Evolutionary conservation across 2,888 invertebrate species (phyloP).

Genomic region (Myathropa florea): DNA sequence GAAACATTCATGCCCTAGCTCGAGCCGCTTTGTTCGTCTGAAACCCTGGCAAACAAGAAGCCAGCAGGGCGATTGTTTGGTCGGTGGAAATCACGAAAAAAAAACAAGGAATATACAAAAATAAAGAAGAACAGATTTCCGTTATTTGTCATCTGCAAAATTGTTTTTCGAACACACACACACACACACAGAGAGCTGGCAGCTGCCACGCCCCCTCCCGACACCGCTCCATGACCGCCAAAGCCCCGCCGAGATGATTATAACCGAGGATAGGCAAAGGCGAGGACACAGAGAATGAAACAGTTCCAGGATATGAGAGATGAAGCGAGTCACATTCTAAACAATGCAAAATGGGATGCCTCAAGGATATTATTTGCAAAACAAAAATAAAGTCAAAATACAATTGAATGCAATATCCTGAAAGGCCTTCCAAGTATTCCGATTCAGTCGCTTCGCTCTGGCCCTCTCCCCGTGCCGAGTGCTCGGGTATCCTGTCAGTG

Average conservation of each 20-base stretch:
- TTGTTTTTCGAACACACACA: constrained; percentile 51
- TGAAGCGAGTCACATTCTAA: constrained; percentile 32
- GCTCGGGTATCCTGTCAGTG: not conserved
- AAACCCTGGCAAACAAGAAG: constrained; percentile 59
- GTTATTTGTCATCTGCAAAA: constrained; percentile 69
- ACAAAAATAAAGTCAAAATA: constrained; percentile 69
- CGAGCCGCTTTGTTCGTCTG: constrained; percentile 51
- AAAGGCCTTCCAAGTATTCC: constrained; percentile 68
- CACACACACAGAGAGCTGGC: not conserved
- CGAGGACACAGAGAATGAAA: constrained; percentile 45
- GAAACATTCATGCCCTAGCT: constrained; percentile 41
- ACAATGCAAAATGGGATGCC: constrained; percentile 70
- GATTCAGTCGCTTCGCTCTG: not conserved
- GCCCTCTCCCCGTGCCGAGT: not conserved
- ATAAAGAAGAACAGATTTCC: constrained; percentile 8
- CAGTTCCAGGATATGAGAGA: constrained; percentile 3
- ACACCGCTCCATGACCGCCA: no score
- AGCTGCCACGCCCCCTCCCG: not conserved
- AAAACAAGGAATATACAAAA: constrained; percentile 6
- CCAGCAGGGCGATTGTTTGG: not conserved
- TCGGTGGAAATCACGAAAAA: not conserved
- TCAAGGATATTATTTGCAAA: constrained; percentile 70
- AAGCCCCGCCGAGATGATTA: constrained; percentile 6
- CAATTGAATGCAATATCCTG: constrained; percentile 71
- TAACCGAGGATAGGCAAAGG: constrained; percentile 15